phyloP scores from a whole-genome alignment of 2,888 invertebrate species.

The Metopia argyrocephala region DNA sequence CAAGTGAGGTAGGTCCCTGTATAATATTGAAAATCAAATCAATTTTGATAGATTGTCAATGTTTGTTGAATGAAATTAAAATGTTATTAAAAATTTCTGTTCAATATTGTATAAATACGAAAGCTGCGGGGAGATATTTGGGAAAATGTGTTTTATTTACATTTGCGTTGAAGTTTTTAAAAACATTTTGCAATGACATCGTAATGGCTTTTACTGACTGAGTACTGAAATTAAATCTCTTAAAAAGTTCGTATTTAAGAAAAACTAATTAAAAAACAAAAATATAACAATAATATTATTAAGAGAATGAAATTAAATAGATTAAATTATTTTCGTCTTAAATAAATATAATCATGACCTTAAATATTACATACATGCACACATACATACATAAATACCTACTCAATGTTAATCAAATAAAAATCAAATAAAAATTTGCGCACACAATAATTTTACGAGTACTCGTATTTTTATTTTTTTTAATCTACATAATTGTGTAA shows the following conservation, averaged over 20 bases:
- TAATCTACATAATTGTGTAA: no score
- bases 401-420: no score
- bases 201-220: neutral
- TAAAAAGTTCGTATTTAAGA: neutral
- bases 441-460: no score
- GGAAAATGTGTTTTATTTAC: neutral
- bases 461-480: no score
- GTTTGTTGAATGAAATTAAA: conserved; percentile 56
- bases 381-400: no score
- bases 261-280: neutral
- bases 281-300: neutral
- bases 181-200: neutral
- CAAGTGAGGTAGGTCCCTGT: neutral
- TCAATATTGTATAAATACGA: neutral
- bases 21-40: conserved; percentile 50
- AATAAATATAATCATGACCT: neutral
- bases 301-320: neutral
- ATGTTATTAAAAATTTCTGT: conserved; percentile 28
- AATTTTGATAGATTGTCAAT: conserved; percentile 63
- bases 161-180: no score
- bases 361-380: no score
- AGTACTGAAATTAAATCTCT: neutral
- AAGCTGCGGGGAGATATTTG: neutral
- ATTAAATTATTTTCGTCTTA: neutral
- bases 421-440: no score